Base-by-base conservation (phyloP, 2,113 vertebrate species). In the Camelus bactrianus region DNA sequence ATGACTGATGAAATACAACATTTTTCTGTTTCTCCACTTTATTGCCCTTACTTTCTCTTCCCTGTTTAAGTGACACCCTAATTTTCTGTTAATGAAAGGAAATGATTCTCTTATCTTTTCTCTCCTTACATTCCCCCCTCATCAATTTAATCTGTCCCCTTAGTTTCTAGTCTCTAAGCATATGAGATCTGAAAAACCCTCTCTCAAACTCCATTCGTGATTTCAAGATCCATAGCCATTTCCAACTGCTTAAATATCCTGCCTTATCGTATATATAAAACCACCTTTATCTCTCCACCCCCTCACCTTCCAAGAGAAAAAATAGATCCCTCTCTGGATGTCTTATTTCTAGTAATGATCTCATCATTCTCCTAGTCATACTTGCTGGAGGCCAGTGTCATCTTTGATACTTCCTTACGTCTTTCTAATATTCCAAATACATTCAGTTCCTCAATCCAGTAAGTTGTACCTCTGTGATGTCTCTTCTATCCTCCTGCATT, bases 381-480 rank as follows among this genome's bases (percentile, higher is more conserved):
- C 9, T 17, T 69, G n/a, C 82, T 48, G 35, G 64, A 79, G 84
- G 38, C 26, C 35, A 81, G 72, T 12, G 38, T 62, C 20, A 62
- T 69, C 42, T 62, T 32, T 64, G 24, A 92, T 8, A 20, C 7
- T 22, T 70, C 13, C 30, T 72, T 79, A 48, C 35, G 80, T 82
- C 64, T 35, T 75, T 48, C 80, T 62, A 42, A 90, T 93, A 38
- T 91, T 88, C 48, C 42, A 84, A 89, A 77, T n/a, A 85, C 10
- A 52, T 24, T 72, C 7, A 93, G 56, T 26, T 94, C 19, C 64
- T 82, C 69, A 85, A 96, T 92, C 42, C 65, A 85, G 35, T n/a
- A 52, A 79, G 32, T 4, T 32, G 42, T 83, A 20, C 13, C 50
- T 79, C 67, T 42, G 2, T 38, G 24, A 26, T 20, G 1, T 65